A percentile compares a stretch with the other conserved stretches of the same genome.
phyloP scores from a whole-genome alignment of 2,888 invertebrate genomes.

The Toxonevra muliebris region DNA sequence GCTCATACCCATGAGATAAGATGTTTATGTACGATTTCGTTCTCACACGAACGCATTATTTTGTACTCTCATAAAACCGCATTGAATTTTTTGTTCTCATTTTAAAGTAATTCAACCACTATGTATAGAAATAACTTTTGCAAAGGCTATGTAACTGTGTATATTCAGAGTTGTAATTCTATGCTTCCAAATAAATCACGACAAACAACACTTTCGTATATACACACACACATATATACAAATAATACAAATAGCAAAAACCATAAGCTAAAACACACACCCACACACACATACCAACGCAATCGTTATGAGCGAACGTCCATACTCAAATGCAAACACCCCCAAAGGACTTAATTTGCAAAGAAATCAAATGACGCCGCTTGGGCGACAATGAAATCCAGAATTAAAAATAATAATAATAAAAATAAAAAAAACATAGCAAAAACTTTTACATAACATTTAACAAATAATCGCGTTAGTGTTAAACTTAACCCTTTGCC shows the following conservation, averaged over 20 bases:
- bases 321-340: constrained; percentile 36
- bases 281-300: not conserved
- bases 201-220: too few relatives aligned
- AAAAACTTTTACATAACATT: constrained; percentile 55
- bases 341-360: constrained; percentile 52
- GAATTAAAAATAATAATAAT: constrained; percentile 35
- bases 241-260: constrained; percentile 23
- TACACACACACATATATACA: not conserved
- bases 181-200: not conserved
- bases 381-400: constrained; percentile 42
- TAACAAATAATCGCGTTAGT: constrained; percentile 42
- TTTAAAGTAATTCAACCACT: too few relatives aligned
- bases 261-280: constrained; percentile 6
- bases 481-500: constrained; percentile 14
- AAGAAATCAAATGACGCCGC: constrained; percentile 42
- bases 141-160: not conserved
- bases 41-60: too few relatives aligned
- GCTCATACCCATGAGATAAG: too few relatives aligned
- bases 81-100: too few relatives aligned
- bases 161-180: not conserved
- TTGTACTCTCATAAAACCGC: too few relatives aligned
- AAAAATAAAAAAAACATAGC: constrained; percentile 35
- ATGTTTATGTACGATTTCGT: too few relatives aligned
- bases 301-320: constrained; percentile 28
- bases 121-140: too few relatives aligned